Percentiles rank a stretch among this genome's conserved stretches.
Evolutionary conservation across 2,888 invertebrate species (phyloP).

Genomic region (Macrophya alboannulata): DNA sequence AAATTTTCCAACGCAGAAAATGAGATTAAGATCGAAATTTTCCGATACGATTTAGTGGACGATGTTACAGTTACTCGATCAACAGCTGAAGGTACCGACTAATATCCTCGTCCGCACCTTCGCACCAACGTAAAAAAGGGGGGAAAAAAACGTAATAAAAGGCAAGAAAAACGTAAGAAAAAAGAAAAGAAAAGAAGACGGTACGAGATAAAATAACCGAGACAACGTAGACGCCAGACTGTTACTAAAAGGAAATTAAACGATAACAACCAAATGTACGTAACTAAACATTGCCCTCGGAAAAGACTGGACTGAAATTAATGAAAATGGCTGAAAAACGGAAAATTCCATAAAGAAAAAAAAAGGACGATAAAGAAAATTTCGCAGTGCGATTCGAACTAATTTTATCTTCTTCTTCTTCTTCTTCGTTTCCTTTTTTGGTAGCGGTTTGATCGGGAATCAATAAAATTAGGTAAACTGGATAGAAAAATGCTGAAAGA

Average conservation of each 20-base stretch:
- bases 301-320: neutral
- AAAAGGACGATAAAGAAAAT: neutral
- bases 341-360: neutral
- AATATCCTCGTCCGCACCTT: constrained; percentile 39
- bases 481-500: neutral
- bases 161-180: neutral
- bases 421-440: neutral
- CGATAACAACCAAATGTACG: neutral
- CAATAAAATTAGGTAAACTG: neutral
- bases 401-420: neutral
- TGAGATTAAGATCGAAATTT: too few relatives aligned
- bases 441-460: neutral
- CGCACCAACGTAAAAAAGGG: neutral
- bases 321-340: neutral
- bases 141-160: too few relatives aligned
- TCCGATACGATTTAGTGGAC: neutral
- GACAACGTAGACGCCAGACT: constrained; percentile 27
- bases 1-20: too few relatives aligned
- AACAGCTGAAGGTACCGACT: constrained; percentile 46
- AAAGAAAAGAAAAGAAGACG: neutral
- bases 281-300: too few relatives aligned
- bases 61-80: constrained; percentile 10
- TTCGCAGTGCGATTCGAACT: neutral
- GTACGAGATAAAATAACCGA: constrained; percentile 40
- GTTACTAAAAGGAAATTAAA: constrained; percentile 52